Evolutionary conservation across 2,888 invertebrate species (phyloP), one percentile per base, ranked within the genome.

Genomic region (Norana najaformis): DNA sequence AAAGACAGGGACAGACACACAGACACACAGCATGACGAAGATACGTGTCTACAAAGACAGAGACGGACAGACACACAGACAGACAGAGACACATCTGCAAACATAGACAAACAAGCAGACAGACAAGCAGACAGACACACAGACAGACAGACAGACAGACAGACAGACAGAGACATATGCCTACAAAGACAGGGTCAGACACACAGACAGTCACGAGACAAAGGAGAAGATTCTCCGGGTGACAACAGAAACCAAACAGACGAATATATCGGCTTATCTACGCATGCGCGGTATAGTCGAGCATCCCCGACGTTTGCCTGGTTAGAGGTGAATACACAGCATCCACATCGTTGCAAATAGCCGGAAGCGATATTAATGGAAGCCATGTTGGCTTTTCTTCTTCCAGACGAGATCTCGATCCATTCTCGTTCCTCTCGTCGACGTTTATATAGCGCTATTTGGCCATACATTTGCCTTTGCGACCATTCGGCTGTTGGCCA

Each of bases 341-440:
- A 1, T 11, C 30, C 14, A 16, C n/a, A 69, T 8, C 13, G 8
- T 16, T n/a, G 8, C 85, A 85, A 85, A 85, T 85, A 35, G 85
- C 85, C 85, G 85, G 85, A 85, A 85, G 85, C 35, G 4, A 85
- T 85, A 85, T 85, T 85, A 85, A 85, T 85, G 85, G 85, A 85
- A 85, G 85, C 85, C 85, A 37, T 85, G 36, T 36, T 85, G 85
- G 85, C 35, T 36, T 8, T 85, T 35, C 85, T 85, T 85, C 85
- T 6, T 85, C 36, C 85, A 85, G 85, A 85, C 23, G 36, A 85
- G 85, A 36, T 85, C 85, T 37, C 35, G 35, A 69, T 69, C 69
- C n/a, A 69, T 69, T 69, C 69, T 69, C 69, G 69, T n/a, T 69
- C 69, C 69, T 69, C n/a, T 69, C 30, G 30, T 69, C 69, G 69